Evolutionary conservation across 2,888 invertebrate genomes (phyloP), one percentile per base, ranked within the genome.

Genomic region (Pandemis corylana): DNA sequence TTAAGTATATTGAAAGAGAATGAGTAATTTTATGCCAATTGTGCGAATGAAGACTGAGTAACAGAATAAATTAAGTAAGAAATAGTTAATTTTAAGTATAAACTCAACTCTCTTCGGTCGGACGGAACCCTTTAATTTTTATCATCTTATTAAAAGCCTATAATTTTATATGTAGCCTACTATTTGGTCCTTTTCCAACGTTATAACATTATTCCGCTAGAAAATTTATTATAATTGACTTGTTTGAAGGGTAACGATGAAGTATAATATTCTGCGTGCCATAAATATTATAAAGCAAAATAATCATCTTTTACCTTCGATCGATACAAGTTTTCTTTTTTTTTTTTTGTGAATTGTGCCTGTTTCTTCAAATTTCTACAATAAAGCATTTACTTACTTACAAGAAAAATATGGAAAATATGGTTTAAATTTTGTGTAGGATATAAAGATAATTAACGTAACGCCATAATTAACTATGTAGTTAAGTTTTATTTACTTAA

Each of bases 251-350:
- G n/a, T 53, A 53, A 53, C 51, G n/a, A 53, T 53, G 41, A 61
- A 36, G 15, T 41, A 41, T 61, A 13, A 56, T 20, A 7, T 56
- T 56, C 9, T 56, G 10, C 10, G 56, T 20, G 20, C 9, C 20
- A 56, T 56, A 56, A 56, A 20, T 56, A 56, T 56, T 56, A 56
- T 56, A 53, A 53, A 53, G n/a, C 51, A 53, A 53, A n/a, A 53
- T n/a, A n/a, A n/a, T 53, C n/a, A 7, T n/a, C 51, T 53, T 53
- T n/a, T 53, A n/a, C n/a, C 51, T 53, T 53, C 51, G 51, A 7
- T 10, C 51, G 51, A n/a, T 53, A 53, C 51, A 20, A 0, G 20
- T 20, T 20, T 20, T 20, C 1, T 20, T 36, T 36, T 36, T 36
- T 20, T 20, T 20, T 20, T 36, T 36, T 36, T 36, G 28, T 36